Percentiles rank a stretch among this genome's conserved stretches.
Conservation (phyloP, 2,113 vertebrate species). For the Campylomormyrus numenius region DNA sequence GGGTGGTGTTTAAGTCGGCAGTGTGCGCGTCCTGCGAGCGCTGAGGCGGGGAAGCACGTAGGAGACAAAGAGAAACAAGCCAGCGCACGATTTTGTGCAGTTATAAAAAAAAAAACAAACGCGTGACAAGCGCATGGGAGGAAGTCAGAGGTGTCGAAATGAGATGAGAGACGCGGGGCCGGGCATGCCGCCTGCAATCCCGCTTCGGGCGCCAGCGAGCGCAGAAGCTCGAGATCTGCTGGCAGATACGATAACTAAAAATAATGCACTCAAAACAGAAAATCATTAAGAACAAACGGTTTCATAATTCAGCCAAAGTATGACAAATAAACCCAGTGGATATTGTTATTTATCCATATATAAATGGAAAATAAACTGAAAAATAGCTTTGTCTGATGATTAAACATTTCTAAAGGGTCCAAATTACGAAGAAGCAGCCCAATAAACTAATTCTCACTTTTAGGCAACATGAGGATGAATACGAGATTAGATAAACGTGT, state of each 20-base stretch:
- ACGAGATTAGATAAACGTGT: not conserved
- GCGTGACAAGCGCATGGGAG: not conserved
- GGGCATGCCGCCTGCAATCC: not conserved
- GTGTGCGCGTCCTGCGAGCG: not conserved
- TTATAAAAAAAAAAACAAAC: not conserved
- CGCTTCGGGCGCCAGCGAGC: not conserved
- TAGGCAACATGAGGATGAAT: not conserved
- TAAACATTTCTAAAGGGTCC: not conserved
- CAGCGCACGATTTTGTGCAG: not conserved
- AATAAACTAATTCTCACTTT: conserved; percentile 3
- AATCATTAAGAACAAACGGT: conserved; percentile 1
- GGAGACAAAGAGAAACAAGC: not conserved
- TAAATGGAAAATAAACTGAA: conserved; percentile 8
- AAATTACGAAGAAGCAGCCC: not conserved
- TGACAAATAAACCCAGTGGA: not conserved
- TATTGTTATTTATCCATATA: conserved; percentile 1
- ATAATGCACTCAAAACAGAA: not conserved
- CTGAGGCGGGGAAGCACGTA: not conserved
- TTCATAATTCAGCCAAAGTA: conserved; percentile 3
- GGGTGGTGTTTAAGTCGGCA: not conserved
- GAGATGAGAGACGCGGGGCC: not conserved
- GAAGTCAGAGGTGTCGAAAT: not conserved
- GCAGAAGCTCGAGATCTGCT: not conserved
- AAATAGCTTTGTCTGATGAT: not conserved
- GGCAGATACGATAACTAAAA: not conserved